Percentiles rank a stretch among this genome's conserved stretches.
These are phyloP conservation scores for Caenorhabditis japonica DNA, from an alignment of 2,888 invertebrate genomes.

Conservation along the genomic window DNA sequence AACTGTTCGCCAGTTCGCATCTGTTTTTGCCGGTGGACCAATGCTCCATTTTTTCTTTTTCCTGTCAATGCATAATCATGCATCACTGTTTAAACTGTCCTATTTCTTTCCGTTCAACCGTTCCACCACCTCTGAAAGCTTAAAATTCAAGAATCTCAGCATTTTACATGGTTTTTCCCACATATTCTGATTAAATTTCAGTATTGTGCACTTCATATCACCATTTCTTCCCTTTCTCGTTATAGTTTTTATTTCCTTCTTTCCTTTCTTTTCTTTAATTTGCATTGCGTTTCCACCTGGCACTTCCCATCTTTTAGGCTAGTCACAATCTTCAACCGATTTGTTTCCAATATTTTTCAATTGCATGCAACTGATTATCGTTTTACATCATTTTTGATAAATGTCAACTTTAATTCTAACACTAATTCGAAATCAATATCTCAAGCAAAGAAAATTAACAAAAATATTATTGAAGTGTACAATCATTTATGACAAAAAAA, in stretches of 20 bases:
- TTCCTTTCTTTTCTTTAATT: not conserved
- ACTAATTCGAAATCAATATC: no score
- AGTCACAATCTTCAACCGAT: constrained; percentile 21
- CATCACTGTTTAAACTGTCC: no score
- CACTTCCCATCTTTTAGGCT: constrained; percentile 20
- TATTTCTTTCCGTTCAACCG: not conserved
- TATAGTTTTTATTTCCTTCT: constrained; percentile 3
- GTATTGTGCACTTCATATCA: constrained; percentile 28
- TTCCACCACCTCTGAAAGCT: constrained; percentile 36
- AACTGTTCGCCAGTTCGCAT: not conserved
- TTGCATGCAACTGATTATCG: constrained; percentile 39
- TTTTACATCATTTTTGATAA: constrained; percentile 24
- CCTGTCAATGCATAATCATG: constrained; percentile 22
- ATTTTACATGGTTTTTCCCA: constrained; percentile 26
- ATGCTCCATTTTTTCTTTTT: constrained; percentile 18
- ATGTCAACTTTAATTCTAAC: no score
- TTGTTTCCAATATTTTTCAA: not conserved
- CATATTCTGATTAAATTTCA: constrained; percentile 24
- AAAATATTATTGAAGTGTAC: no score
- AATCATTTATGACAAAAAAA: constrained; percentile 2
- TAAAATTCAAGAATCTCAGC: constrained; percentile 35
- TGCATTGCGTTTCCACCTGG: constrained; percentile 19
- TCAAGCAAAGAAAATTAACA: no score
- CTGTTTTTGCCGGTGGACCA: constrained; percentile 39
- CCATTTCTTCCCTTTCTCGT: not conserved